Percentiles rank a stretch among this genome's conserved stretches.
Evolutionary conservation across 1,140 invertebrate species (phyloP).

Genomic region (Agrilus planipennis): DNA sequence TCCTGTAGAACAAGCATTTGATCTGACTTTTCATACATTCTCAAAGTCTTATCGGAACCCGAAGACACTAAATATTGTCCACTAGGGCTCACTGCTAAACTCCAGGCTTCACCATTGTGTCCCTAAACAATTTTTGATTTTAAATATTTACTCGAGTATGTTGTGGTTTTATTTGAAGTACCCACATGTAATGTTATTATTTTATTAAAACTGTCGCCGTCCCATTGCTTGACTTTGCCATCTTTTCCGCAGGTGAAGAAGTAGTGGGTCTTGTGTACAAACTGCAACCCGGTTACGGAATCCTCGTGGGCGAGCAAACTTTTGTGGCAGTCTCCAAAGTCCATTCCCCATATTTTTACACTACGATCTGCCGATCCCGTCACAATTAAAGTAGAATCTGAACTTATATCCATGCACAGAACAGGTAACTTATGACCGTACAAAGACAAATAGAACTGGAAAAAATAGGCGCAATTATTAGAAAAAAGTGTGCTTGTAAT

Average conservation of each 20-base stretch:
- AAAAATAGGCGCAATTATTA: conserved; percentile 19
- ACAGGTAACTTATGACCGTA: conserved; percentile 97
- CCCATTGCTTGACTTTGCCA: conserved; percentile 92
- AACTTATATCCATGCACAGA: conserved; percentile 85
- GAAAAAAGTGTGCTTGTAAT: not conserved
- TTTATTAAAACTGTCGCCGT: conserved; percentile 86
- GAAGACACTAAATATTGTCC: conserved; percentile 70
- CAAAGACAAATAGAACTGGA: conserved; percentile 84
- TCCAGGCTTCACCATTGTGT: conserved; percentile 67
- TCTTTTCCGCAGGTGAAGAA: conserved; percentile 91
- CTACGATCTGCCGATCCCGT: conserved; percentile 93
- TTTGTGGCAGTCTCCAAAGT: conserved; percentile 94
- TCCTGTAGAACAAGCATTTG: conserved; percentile 89
- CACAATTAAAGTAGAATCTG: conserved; percentile 78
- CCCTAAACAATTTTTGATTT: conserved; percentile 38
- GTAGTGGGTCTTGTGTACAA: conserved; percentile 84
- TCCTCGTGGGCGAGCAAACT: conserved; percentile 89
- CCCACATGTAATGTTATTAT: conserved; percentile 77
- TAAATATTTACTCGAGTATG: conserved; percentile 3
- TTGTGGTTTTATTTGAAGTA: not conserved
- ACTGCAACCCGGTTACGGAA: conserved; percentile 77
- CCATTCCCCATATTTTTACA: conserved; percentile 96
- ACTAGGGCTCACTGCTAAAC: conserved; percentile 65
- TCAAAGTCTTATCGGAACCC: conserved; percentile 79
- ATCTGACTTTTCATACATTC: conserved; percentile 76